Evolutionary conservation across 1,140 invertebrate genomes (phyloP).

Genomic region (Venturia canescens): DNA sequence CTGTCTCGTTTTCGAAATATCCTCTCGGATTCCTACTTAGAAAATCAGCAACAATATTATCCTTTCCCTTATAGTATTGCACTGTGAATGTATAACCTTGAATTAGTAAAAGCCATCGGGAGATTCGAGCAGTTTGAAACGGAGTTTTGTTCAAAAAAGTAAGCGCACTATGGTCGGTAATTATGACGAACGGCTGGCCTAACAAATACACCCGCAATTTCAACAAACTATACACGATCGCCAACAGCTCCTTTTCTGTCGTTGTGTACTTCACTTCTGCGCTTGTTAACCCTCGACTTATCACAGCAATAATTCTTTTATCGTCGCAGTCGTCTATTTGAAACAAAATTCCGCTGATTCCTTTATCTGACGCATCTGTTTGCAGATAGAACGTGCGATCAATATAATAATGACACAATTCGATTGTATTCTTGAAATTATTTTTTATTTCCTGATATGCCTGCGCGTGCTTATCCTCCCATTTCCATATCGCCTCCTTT

Average conservation of each 20-base stretch:
- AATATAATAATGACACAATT: conserved; percentile 38
- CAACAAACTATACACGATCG: conserved; percentile 60
- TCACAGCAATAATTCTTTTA: conserved; percentile 48
- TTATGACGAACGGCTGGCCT: conserved; percentile 59
- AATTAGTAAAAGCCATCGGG: conserved; percentile 65
- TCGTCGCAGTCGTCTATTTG: conserved; percentile 39
- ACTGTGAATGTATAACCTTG: conserved; percentile 35
- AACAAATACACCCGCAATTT: conserved; percentile 62
- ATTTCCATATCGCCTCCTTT: conserved; percentile 39
- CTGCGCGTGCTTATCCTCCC: conserved; percentile 23
- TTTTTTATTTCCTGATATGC: conserved; percentile 49
- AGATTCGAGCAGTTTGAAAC: conserved; percentile 67
- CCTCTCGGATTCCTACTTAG: conserved; percentile 7
- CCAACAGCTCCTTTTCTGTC: conserved; percentile 65
- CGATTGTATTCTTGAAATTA: conserved; percentile 47
- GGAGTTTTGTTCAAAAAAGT: conserved; percentile 70
- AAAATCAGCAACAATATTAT: conserved; percentile 18
- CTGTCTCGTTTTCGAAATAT: not conserved
- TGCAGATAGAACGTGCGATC: conserved; percentile 34
- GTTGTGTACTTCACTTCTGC: conserved; percentile 47
- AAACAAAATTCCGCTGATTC: conserved; percentile 51
- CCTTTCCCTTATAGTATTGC: not conserved
- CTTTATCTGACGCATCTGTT: too few relatives aligned
- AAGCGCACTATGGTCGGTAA: conserved; percentile 75
- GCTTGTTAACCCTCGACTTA: conserved; percentile 47